A percentile compares a stretch with the other conserved stretches of the same genome.
phyloP scores from a whole-genome alignment of 2,888 invertebrate species.

The Coenonympha arcania region DNA sequence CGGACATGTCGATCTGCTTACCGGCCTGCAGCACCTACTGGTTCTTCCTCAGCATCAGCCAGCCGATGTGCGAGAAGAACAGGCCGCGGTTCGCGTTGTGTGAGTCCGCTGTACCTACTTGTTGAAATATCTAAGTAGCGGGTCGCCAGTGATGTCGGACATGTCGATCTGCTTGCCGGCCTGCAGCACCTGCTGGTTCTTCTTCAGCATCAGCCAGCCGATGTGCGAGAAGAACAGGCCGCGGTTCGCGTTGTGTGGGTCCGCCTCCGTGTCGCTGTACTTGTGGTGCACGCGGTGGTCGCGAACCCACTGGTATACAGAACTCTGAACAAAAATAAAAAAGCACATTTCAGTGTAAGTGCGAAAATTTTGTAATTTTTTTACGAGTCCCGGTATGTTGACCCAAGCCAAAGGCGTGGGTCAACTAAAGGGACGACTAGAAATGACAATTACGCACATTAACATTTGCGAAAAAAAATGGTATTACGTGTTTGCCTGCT shows the following conservation, averaged over 20 bases:
- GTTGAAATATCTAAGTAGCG: conserved; percentile 87
- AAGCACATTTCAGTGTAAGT: no score
- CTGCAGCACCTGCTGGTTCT: conserved; percentile 90
- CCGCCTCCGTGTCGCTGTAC: conserved; percentile 93
- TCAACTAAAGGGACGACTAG: no score
- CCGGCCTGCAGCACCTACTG: conserved; percentile 91
- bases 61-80: conserved; percentile 96
- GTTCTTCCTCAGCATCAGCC: conserved; percentile 93
- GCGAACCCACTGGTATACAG: conserved; percentile 84
- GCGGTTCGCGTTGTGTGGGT: conserved; percentile 91
- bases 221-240: conserved; percentile 98
- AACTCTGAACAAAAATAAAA: no score
- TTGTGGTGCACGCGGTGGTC: conserved; percentile 93
- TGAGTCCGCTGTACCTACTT: conserved; percentile 85
- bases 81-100: conserved; percentile 94
- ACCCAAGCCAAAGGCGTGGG: no score
- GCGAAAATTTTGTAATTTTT: neutral
- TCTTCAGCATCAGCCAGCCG: conserved; percentile 92
- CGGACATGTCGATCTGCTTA: conserved; percentile 85
- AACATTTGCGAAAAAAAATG: no score
- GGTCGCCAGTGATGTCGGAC: conserved; percentile 86
- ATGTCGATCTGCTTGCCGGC: conserved; percentile 90
- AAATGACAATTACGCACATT: no score
- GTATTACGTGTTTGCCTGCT: no score
- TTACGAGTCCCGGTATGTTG: no score